Base-by-base conservation (phyloP, 2,888 invertebrate genomes). In the Tinea pellionella region DNA sequence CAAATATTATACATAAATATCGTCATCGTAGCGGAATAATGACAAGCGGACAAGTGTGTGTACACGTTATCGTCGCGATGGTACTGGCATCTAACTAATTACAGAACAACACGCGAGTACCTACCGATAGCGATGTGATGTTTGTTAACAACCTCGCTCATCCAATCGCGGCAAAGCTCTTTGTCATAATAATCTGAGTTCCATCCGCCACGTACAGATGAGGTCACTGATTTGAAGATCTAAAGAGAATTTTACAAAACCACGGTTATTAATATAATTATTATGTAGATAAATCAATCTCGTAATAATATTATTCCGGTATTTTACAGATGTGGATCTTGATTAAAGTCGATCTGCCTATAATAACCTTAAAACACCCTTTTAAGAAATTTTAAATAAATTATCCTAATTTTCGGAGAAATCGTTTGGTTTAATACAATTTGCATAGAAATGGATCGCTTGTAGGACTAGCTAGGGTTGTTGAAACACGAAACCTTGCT, bases 101-200 rank as follows among this genome's bases (percentile, higher is more conserved):
- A 80, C 78, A 68, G 69, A 69, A 71, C 71, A 69, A 71, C 84
- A 85, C 80, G 82, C 80, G 70, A 75, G 47, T 59, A 69, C 68
- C 66, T 59, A 69, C 68, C 66, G 77, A 77, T 77, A 77, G 72
- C 65, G 68, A 61, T 71, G 68, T 72, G 68, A 61, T 71, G 68
- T 72, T 71, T 70, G 69, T 72, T 57, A 57, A 57, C 32, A 57
- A 15, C 32, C 32, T 57, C 57, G 57, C 30, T 57, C 57, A 32
- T 15, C 57, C 57, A 57, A 57, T 57, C 32, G 57, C 32, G 32
- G 57, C 32, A 19, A n/a, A 18, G 53, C 53, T n/a, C n/a, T 53
- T 53, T 47, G 47, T 47, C 47, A 47, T 16, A 8, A 47, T n/a
- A 37, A 37, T 9, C n/a, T 37, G 11, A 6, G 37, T 37, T 37